Base-by-base conservation (phyloP, 2,113 vertebrate genomes). In the Tor tambroides region DNA sequence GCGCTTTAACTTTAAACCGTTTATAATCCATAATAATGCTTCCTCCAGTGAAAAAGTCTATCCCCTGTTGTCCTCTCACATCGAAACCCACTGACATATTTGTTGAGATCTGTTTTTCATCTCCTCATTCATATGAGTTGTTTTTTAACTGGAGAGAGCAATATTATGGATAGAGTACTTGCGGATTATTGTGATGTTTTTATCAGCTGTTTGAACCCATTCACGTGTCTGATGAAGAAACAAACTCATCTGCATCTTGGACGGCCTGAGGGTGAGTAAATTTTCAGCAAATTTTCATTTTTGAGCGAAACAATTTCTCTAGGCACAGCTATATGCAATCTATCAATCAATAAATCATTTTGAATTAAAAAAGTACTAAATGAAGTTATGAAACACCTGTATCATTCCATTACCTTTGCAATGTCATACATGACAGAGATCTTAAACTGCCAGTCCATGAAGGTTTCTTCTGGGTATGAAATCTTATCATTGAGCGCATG, bases 391-490 rank as follows among this genome's bases (percentile, higher is more conserved):
- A 59, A 59, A 59, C 56, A n/a, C 56, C 63, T 67, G 63, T 14
- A 46, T 79, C 76, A 63, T 81, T 26, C 51, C 8, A 86, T 92
- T 89, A 99, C 98, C 97, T 98, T 99, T 85, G 97, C 97, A 86
- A 99, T 97, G 91, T 99, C 98, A n/a, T 97, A 97, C 96, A 99
- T 96, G 89, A 99, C 95, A 0, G 98, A 98, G 89, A 98, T 97
- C 94, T 99, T 99, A 94, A 98, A 99, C 93, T 99, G 98, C 97
- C 96, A 97, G 89, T 99, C 98, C 97, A 99, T 99, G 93, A 99
- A 99, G 0, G 98, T 98, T 61, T 95, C 97, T 11, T 99, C 98
- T 56, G 98, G 98, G 85, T 99, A 99, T 5, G 98, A 98, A 88
- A 99, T 96, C 88, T 94, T 97, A 91, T 99, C 96, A 91, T 98